phyloP scores from a whole-genome alignment of 23 tunicate genomes.

The Ciona savignyi region DNA sequence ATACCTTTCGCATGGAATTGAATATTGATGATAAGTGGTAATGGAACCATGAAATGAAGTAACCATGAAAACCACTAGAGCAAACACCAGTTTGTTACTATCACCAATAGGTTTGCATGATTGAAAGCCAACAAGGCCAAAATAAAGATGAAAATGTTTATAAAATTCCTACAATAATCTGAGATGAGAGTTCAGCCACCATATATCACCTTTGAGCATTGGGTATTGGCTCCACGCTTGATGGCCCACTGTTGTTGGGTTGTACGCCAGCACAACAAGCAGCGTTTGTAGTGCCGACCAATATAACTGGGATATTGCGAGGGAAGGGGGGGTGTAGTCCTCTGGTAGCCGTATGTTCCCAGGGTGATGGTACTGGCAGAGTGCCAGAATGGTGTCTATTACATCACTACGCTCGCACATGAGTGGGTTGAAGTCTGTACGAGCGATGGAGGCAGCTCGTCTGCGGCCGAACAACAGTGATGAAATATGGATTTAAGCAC shows the following conservation, averaged over 20 bases:
- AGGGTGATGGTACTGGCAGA: constrained; percentile 80
- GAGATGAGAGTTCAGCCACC: too few species aligned
- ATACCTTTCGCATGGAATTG: too few species aligned
- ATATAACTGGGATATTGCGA: constrained; percentile 53
- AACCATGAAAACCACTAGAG: too few species aligned
- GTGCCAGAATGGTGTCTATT: constrained; percentile 50
- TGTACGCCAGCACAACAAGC: constrained; percentile 31
- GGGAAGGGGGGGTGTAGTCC: constrained; percentile 70
- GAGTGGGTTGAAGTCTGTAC: constrained; percentile 37
- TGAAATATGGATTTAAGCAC: too few species aligned
- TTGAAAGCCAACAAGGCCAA: too few species aligned
- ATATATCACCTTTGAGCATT: constrained; percentile 47
- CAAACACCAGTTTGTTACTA: too few species aligned
- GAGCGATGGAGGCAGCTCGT: constrained; percentile 45
- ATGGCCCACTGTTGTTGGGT: constrained; percentile 64
- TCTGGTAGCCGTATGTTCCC: constrained; percentile 59
- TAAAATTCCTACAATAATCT: too few species aligned
- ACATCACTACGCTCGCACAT: constrained; percentile 36
- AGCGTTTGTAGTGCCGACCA: constrained; percentile 69
- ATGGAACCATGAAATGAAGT: too few species aligned
- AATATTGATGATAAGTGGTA: too few species aligned
- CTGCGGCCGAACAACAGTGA: constrained; percentile 10
- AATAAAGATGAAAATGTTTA: too few species aligned
- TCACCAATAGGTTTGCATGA: too few species aligned
- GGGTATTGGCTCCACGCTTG: constrained; percentile 84